Base-by-base conservation (phyloP, 2,888 invertebrate genomes). In the Beris morrisii region DNA sequence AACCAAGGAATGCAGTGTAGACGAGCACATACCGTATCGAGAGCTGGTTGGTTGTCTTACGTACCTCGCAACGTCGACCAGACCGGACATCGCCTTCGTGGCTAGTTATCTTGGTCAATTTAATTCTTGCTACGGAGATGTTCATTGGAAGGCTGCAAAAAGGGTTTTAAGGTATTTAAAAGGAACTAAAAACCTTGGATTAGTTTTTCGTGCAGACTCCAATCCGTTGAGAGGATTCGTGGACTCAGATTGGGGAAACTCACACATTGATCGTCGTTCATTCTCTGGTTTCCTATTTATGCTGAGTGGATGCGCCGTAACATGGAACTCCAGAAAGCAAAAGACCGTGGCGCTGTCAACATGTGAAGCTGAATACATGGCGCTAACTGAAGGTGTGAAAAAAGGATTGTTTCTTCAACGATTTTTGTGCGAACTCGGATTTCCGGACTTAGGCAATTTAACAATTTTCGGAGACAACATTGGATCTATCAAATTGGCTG, bases 231-330 rank as follows among this genome's bases (percentile, higher is more conserved):
- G 12, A 9, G 74, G 73, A 11, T 77, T 67, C 53, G 70, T 70
- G 4, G 76, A 77, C 68, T 71, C 75, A 0, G 77, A 76, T 58
- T 74, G 72, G 71, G 75, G 70, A 4, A 71, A 65, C 22, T 70
- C 70, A 38, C 44, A 50, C 6, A 63, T 56, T 12, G 55, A 64
- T 30, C 43, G 64, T n/a, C 54, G 46, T n/a, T 64, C 55, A 0
- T 54, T 45, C 15, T 43, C 63, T 1, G 64, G 64, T 5, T 55
- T 15, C 32, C 9, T 12, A 4, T 43, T 64, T 12, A 22, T 32
- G 45, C 5, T 64, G 11, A n/a, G 13, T 7, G 55, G 55, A 45
- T 12, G 45, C 12, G 11, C 12, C 45, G 45, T 12, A 45, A n/a
- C 12, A 22, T 22, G 22, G 22, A 3, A 22, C 22, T 22, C 22